Base-by-base conservation (phyloP, 2,797 vertebrate species). In the Hydrocynus forskahlii region DNA sequence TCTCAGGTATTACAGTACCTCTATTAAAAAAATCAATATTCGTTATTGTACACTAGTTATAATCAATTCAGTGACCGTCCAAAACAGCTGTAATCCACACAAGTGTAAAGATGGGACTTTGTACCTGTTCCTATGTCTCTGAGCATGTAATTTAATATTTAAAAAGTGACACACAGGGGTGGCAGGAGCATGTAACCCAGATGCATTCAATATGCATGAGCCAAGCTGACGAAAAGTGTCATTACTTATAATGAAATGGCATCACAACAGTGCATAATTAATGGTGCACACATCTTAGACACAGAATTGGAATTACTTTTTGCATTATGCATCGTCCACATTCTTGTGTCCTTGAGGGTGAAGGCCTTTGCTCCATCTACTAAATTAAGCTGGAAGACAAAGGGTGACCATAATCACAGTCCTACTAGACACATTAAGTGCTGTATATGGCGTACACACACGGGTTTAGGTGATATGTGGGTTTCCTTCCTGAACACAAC, bases 161-260 rank as follows among this genome's bases (percentile, higher is more conserved):
- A 23, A 91, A 89, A 71, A 81, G 83, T 81, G 83, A 87, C 84
- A 83, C 84, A 83, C 74, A 79, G 62, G 75, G 81, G 76, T 87
- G 85, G 81, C 79, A 74, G 40, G 38, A 86, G 76, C 84, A 80
- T 81, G 57, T 82, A 85, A 89, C 64, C 86, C 77, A 86, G 67
- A 87, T 43, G 72, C 86, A 40, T 92, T 67, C 89, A 90, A 90
- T 90, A 92, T 92, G 87, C 79, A 92, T 88, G 84, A 84, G 84
- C 81, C 78, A 74, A 68, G 72, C 35, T 83, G 64, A 70, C 80
- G 43, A 54, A 59, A 60, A 63, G 55, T 77, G 81, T 50, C 43
- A 68, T 38, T 75, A 80, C 63, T 59, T 62, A 88, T 81, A 80
- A 71, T 54, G 62, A 75, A 23, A 67, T 50, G 40, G 71, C 16